phyloP scores from a whole-genome alignment of 2,113 vertebrate species.

The Oceanites oceanicus region DNA sequence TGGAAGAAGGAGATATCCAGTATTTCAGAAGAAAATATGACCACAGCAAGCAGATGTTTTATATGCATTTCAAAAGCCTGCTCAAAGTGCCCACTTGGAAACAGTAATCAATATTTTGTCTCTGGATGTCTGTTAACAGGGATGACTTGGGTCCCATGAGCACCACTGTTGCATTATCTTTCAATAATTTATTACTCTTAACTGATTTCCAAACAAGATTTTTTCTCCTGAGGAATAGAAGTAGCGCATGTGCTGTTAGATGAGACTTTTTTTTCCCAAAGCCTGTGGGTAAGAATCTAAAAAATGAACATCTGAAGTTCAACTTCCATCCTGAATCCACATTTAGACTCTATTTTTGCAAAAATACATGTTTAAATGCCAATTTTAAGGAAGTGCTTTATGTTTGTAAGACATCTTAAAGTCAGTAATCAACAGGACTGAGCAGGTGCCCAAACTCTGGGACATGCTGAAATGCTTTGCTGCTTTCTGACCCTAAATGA shows the following conservation, averaged over 20 bases:
- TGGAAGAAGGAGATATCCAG: not conserved
- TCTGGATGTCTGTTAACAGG: not conserved
- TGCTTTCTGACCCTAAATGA: conserved; percentile 31
- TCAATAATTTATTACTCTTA: not conserved
- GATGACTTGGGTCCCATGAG: not conserved
- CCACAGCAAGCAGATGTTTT: not conserved
- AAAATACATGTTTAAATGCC: not conserved
- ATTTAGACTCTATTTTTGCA: not conserved
- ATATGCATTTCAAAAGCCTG: not conserved
- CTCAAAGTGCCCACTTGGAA: not conserved
- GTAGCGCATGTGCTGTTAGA: accelerated
- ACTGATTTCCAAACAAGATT: not conserved
- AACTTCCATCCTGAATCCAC: not conserved
- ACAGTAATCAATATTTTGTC: not conserved
- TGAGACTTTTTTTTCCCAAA: not conserved
- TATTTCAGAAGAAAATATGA: not conserved
- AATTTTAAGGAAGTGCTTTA: not conserved
- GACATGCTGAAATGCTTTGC: conserved; percentile 34
- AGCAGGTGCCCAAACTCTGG: conserved; percentile 36
- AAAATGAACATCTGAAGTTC: not conserved
- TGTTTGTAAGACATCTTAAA: not conserved
- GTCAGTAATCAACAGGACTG: not conserved
- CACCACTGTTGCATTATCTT: not conserved
- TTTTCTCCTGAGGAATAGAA: not conserved
- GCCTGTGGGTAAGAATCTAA: not conserved